A percentile compares a stretch with the other conserved stretches of the same genome.
These are phyloP conservation scores for Cassiopea andromeda DNA, from an alignment of 30 jellyfish, hydroid and myxozoan species.

Conservation along the genomic window DNA sequence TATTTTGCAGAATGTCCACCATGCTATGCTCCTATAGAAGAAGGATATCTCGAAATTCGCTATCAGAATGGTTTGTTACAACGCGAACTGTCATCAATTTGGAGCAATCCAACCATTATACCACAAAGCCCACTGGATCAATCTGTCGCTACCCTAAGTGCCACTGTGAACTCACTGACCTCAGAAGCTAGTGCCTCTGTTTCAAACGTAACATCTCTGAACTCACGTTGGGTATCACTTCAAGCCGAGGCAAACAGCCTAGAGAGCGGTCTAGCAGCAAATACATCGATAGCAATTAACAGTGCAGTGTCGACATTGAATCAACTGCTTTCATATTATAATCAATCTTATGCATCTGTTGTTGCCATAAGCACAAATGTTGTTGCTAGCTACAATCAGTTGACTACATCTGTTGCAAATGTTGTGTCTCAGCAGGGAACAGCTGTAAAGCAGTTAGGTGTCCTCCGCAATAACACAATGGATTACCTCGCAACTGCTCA, in stretches of 20 bases:
- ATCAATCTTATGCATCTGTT: constrained; percentile 72
- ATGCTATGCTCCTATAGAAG: constrained; percentile 87
- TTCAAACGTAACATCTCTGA: constrained; percentile 55
- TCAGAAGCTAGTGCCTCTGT: constrained; percentile 63
- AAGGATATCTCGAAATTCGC: constrained; percentile 71
- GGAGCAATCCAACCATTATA: constrained; percentile 34
- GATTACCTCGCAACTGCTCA: constrained; percentile 67
- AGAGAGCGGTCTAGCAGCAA: constrained; percentile 44
- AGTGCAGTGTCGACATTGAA: constrained; percentile 28
- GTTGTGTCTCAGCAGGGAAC: constrained; percentile 78
- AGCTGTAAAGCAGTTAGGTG: constrained; percentile 79
- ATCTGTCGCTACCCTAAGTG: constrained; percentile 61
- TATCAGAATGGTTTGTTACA: constrained; percentile 58
- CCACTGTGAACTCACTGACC: constrained; percentile 24
- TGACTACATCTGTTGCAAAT: constrained; percentile 65
- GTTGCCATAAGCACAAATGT: constrained; percentile 58
- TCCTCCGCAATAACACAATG: constrained; percentile 64
- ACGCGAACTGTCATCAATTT: constrained; percentile 38
- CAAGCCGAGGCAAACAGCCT: constrained; percentile 55
- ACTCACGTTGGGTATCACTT: constrained; percentile 71
- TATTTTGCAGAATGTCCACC: constrained; percentile 90
- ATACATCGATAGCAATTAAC: constrained; percentile 42
- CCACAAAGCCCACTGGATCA: constrained; percentile 83
- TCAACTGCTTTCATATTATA: constrained; percentile 65
- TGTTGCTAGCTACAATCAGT: constrained; percentile 58